Evolutionary conservation across 2,797 vertebrate genomes (phyloP).

Genomic region (Oreortyx pictus): DNA sequence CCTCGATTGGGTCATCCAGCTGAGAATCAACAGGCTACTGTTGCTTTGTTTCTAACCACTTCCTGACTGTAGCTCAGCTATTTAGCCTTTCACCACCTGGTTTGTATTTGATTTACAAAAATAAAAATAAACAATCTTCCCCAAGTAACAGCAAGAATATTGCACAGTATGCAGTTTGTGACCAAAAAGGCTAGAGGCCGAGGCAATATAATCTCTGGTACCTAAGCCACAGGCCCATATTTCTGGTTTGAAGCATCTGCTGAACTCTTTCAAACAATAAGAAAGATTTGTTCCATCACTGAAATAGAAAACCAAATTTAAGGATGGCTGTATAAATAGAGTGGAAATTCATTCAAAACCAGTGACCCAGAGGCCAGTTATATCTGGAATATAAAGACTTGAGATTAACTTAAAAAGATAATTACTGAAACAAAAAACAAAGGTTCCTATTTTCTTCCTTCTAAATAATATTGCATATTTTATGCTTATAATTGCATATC

Average conservation of each 20-base stretch:
- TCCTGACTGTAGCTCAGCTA: slow-evolving; percentile 44
- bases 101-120: slow-evolving; percentile 62
- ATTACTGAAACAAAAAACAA: neutral
- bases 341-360: slow-evolving; percentile 50
- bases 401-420: neutral
- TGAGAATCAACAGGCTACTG: slow-evolving; percentile 59
- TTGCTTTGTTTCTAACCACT: slow-evolving; percentile 58
- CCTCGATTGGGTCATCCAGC: rapidly evolving
- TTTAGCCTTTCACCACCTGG: slow-evolving; percentile 56
- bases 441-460: neutral
- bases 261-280: slow-evolving; percentile 43
- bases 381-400: slow-evolving; percentile 52
- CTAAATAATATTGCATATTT: neutral
- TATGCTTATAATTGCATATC: neutral
- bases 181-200: neutral
- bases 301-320: slow-evolving; percentile 48
- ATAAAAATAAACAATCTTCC: slow-evolving; percentile 48
- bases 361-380: slow-evolving; percentile 16
- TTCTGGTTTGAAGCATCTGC: slow-evolving; percentile 52
- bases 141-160: slow-evolving; percentile 40
- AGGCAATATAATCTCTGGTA: neutral
- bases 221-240: slow-evolving; percentile 42
- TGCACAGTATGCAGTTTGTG: slow-evolving; percentile 33
- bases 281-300: slow-evolving; percentile 39
- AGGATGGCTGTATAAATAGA: slow-evolving; percentile 71